phyloP scores from a whole-genome alignment of 2,888 invertebrate genomes.

The Listrodromus nycthemerus region DNA sequence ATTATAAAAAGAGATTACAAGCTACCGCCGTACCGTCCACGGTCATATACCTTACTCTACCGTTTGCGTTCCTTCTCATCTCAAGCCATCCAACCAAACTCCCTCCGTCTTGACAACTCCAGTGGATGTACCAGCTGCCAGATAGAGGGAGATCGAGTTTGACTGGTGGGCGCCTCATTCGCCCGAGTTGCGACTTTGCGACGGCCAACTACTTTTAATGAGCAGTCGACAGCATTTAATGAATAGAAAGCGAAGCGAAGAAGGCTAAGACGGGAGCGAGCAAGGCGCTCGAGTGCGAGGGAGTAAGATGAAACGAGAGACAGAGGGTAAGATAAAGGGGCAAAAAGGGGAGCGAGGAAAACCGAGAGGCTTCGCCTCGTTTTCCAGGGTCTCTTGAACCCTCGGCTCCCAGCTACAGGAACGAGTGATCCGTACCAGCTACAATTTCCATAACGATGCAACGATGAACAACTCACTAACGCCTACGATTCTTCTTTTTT shows the following conservation, averaged over 20 bases:
- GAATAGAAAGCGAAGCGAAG: conserved; percentile 73
- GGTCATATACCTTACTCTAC: conserved; percentile 5
- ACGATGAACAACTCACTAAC: conserved; percentile 24
- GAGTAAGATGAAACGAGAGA: conserved; percentile 10
- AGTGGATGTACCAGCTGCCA: conserved; percentile 28
- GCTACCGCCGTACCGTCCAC: conserved; percentile 19
- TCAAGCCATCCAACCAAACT: not conserved
- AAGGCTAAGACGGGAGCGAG: conserved; percentile 24
- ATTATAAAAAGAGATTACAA: conserved; percentile 75
- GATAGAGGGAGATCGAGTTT: conserved; percentile 43
- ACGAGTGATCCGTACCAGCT: conserved; percentile 30
- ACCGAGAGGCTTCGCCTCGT: conserved; percentile 37
- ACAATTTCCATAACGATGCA: conserved; percentile 31
- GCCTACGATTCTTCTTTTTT: conserved; percentile 33
- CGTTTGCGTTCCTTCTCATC: conserved; percentile 19
- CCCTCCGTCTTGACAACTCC: conserved; percentile 35
- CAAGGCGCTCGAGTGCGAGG: not conserved
- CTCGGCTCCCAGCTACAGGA: conserved; percentile 23
- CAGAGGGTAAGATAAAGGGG: conserved; percentile 11
- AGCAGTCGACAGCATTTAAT: conserved; percentile 75
- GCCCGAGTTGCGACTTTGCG: conserved; percentile 73
- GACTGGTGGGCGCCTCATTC: conserved; percentile 46
- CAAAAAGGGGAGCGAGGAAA: conserved; percentile 3
- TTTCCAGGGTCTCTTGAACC: conserved; percentile 57
- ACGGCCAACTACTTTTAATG: conserved; percentile 77